phyloP scores from a whole-genome alignment of 2,888 invertebrate genomes.

The Tribolium freemani region DNA sequence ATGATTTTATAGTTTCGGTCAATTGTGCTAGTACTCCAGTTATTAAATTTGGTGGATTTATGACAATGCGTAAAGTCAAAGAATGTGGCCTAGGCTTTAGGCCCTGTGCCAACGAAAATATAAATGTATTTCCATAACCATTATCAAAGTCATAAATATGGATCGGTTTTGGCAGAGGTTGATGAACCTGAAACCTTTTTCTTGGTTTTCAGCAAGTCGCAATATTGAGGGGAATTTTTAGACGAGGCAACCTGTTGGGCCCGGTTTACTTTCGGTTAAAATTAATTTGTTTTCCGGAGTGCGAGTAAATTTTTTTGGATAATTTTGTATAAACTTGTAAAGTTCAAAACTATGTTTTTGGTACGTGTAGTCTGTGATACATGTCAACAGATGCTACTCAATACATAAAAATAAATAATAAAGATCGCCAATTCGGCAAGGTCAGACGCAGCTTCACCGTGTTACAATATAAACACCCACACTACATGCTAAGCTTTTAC shows the following conservation, averaged over 20 bases:
- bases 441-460: neutral
- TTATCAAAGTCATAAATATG: slow-evolving; percentile 11
- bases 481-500: neutral
- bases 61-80: neutral
- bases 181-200: slow-evolving; percentile 9
- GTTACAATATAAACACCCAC: slow-evolving; percentile 13
- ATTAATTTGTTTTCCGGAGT: slow-evolving; percentile 44
- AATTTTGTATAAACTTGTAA: too few species aligned
- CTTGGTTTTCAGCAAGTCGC: slow-evolving; percentile 1
- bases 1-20: slow-evolving; percentile 4
- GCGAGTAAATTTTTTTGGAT: neutral
- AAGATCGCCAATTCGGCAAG: slow-evolving; percentile 25
- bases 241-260: slow-evolving; percentile 43
- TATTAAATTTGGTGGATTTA: neutral
- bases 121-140: slow-evolving; percentile 21
- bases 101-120: slow-evolving; percentile 44
- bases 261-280: slow-evolving; percentile 43
- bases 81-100: neutral
- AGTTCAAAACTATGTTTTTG: too few species aligned
- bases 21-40: neutral
- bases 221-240: slow-evolving; percentile 13
- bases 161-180: slow-evolving; percentile 14
- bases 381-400: slow-evolving; percentile 24
- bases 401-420: slow-evolving; percentile 30
- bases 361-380: neutral